Percentiles rank a stretch among this genome's conserved stretches.
These are phyloP conservation scores for Scrobipalpa atriplicella DNA, from an alignment of 2,888 invertebrate species.

Conservation along the genomic window DNA sequence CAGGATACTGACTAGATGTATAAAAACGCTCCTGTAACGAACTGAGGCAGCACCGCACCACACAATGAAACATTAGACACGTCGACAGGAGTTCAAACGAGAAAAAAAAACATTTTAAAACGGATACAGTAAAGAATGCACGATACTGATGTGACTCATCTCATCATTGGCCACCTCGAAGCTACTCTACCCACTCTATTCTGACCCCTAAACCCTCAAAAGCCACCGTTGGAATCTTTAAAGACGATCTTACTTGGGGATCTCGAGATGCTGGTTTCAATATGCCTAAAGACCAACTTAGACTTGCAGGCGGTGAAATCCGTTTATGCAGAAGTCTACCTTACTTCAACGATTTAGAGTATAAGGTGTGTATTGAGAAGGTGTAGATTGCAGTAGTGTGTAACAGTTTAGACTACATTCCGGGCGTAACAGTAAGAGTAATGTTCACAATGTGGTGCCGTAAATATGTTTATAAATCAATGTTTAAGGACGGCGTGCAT, in stretches of 20 bases:
- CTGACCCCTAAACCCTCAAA: slow-evolving; percentile 33
- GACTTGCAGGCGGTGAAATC: slow-evolving; percentile 46
- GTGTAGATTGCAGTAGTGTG: slow-evolving; percentile 37
- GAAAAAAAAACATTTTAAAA: slow-evolving; percentile 59
- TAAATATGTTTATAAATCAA: slow-evolving; percentile 56
- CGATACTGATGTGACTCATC: slow-evolving; percentile 72
- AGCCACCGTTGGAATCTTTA: background rate
- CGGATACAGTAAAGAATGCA: slow-evolving; percentile 75
- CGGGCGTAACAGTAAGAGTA: slow-evolving; percentile 58
- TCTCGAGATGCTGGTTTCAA: slow-evolving; percentile 45
- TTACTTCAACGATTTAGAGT: slow-evolving; percentile 38
- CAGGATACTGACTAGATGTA: background rate
- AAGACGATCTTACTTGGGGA: slow-evolving; percentile 41
- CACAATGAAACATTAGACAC: slow-evolving; percentile 54
- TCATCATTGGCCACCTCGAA: slow-evolving; percentile 73
- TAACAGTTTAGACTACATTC: slow-evolving; percentile 73
- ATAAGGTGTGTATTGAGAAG: slow-evolving; percentile 27
- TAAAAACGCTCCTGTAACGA: background rate
- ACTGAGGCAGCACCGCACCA: slow-evolving; percentile 26
- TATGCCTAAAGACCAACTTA: slow-evolving; percentile 51
- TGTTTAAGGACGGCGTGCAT: slow-evolving; percentile 43
- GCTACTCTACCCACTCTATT: slow-evolving; percentile 49
- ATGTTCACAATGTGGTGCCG: slow-evolving; percentile 52
- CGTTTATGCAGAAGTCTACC: slow-evolving; percentile 42
- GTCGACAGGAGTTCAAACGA: slow-evolving; percentile 58